Conservation (phyloP, 1,140 invertebrate genomes). For the Ptiloglossa arizonensis region DNA sequence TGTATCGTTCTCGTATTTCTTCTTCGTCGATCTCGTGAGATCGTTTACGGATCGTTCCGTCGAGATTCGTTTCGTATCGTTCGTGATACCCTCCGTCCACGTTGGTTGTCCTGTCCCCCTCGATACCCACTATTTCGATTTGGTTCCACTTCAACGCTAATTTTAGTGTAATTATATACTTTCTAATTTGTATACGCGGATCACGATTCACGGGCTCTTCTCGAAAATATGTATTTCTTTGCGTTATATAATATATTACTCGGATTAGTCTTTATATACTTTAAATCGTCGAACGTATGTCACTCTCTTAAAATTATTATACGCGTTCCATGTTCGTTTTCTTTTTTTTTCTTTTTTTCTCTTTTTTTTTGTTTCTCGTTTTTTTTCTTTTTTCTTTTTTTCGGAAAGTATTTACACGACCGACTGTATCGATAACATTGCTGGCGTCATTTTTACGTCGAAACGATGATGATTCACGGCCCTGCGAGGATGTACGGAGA, state of each 20-base stretch:
- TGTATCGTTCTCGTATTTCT: constrained; percentile 3
- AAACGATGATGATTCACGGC: too few relatives aligned
- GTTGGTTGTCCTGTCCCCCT: too few relatives aligned
- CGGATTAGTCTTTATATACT: constrained; percentile 10
- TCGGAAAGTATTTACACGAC: constrained; percentile 34
- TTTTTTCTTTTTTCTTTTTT: background rate
- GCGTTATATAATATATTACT: background rate
- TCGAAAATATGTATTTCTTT: constrained; percentile 35
- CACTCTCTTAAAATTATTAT: constrained; percentile 9
- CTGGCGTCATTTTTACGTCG: too few relatives aligned
- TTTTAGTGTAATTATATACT: background rate
- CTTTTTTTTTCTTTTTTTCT: background rate
- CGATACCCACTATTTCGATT: background rate
- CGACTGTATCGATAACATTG: too few relatives aligned
- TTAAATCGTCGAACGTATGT: constrained; percentile 31
- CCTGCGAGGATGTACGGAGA: too few relatives aligned
- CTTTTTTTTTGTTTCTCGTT: background rate
- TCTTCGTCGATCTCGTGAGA: too few relatives aligned
- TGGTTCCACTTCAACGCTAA: background rate
- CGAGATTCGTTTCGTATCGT: background rate
- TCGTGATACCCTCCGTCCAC: too few relatives aligned
- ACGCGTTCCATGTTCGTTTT: background rate
- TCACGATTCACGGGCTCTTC: background rate
- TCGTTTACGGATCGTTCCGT: background rate
- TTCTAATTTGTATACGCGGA: background rate